Percentiles rank a stretch among this genome's conserved stretches.
These are phyloP conservation scores for Danio tinwini DNA, from an alignment of 2,797 vertebrate genomes.

Conservation along the genomic window DNA sequence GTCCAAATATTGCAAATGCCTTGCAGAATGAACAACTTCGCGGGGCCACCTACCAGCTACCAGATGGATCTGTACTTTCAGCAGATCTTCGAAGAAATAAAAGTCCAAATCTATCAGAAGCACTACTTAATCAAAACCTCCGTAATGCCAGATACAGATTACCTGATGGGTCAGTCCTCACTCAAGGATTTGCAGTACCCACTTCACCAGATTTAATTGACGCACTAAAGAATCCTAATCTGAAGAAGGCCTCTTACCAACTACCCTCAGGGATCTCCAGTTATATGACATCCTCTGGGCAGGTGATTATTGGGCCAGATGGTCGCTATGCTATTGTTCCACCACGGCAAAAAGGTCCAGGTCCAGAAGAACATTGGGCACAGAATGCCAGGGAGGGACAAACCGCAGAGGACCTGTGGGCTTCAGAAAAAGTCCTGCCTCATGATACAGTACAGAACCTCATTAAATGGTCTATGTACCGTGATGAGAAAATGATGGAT, in stretches of 20 bases:
- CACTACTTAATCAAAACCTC: conserved; percentile 66
- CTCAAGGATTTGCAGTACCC: conserved; percentile 69
- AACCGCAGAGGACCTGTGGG: conserved; percentile 79
- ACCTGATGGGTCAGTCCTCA: conserved; percentile 70
- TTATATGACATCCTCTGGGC: conserved; percentile 39
- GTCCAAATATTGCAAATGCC: conserved; percentile 72
- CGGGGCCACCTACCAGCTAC: conserved; percentile 67
- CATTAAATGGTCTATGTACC: conserved; percentile 79
- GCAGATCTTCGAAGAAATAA: conserved; percentile 61
- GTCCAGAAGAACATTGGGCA: conserved; percentile 81
- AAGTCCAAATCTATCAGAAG: conserved; percentile 66
- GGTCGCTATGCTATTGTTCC: conserved; percentile 87
- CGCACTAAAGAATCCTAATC: conserved; percentile 75
- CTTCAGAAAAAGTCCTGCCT: conserved; percentile 79
- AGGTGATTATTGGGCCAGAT: conserved; percentile 67
- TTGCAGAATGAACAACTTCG: conserved; percentile 72
- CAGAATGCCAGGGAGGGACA: conserved; percentile 70
- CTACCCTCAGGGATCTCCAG: conserved; percentile 72
- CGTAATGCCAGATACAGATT: conserved; percentile 63
- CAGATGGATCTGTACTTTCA: conserved; percentile 69
- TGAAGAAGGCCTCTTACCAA: conserved; percentile 80
- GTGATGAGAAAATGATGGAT: conserved; percentile 73
- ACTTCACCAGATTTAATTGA: conserved; percentile 70
- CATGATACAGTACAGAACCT: conserved; percentile 78
- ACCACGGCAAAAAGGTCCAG: conserved; percentile 79